phyloP scores from a whole-genome alignment of 2,113 vertebrate genomes.

The Plecturocebus donacophilus region DNA sequence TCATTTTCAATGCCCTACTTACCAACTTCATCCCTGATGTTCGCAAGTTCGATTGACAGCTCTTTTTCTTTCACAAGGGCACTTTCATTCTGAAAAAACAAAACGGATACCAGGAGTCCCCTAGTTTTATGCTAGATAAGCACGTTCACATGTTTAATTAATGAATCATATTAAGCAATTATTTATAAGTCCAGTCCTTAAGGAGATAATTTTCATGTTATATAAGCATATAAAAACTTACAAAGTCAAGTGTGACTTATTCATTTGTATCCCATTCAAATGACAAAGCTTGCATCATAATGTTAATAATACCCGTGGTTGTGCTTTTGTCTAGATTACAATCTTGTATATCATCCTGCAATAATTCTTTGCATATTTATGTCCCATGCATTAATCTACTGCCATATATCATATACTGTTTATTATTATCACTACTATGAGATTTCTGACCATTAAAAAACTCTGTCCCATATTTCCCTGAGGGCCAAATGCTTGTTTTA shows the following conservation, averaged over 20 bases:
- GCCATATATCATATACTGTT: not conserved
- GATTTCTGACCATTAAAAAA: slow-evolving; percentile 27
- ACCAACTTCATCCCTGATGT: slow-evolving; percentile 98
- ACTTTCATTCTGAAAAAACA: slow-evolving; percentile 92
- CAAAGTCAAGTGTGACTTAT: slow-evolving; percentile 38
- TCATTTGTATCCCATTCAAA: slow-evolving; percentile 29
- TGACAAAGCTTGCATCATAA: not conserved
- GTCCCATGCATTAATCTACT: not conserved
- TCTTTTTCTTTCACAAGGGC: slow-evolving; percentile 93
- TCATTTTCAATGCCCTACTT: slow-evolving; percentile 83
- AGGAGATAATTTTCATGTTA: slow-evolving; percentile 49
- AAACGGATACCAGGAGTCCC: slow-evolving; percentile 71
- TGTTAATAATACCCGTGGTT: not conserved
- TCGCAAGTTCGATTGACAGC: slow-evolving; percentile 92
- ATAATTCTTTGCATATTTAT: not conserved
- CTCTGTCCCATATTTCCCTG: not conserved
- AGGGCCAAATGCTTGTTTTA: not conserved
- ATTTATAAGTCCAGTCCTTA: slow-evolving; percentile 16
- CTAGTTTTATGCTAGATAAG: slow-evolving; percentile 71
- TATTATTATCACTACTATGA: not conserved
- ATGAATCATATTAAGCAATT: slow-evolving; percentile 70
- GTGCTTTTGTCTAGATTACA: not conserved
- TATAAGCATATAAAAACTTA: not conserved
- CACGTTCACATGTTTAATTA: slow-evolving; percentile 73
- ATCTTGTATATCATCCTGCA: not conserved